Percentiles rank a stretch among this genome's conserved stretches.
Evolutionary conservation across 2,888 invertebrate species (phyloP).

Genomic region (Aleiodes leptofemur): DNA sequence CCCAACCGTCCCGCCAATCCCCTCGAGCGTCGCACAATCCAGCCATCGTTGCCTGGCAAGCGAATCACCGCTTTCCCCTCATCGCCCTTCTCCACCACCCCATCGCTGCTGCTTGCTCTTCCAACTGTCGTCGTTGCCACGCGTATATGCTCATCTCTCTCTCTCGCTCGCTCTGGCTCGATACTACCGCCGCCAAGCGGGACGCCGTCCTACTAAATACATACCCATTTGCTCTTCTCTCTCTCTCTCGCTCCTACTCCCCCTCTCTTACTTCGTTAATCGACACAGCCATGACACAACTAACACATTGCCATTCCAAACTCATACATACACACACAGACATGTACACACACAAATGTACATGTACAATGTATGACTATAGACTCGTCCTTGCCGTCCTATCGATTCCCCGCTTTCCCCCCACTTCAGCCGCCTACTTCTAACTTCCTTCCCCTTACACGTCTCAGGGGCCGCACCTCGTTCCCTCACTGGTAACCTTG

Average conservation of each 20-base stretch:
- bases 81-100: conserved; percentile 54
- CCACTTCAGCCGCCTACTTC: conserved; percentile 50
- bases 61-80: conserved; percentile 55
- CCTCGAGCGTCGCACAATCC: conserved; percentile 50
- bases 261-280: conserved; percentile 52
- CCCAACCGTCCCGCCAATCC: conserved; percentile 50
- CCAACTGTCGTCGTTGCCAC: conserved; percentile 49
- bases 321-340: conserved; percentile 48
- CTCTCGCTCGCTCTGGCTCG: conserved; percentile 40
- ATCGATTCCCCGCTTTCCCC: conserved; percentile 66
- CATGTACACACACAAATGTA: conserved; percentile 48
- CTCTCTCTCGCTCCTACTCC: conserved; percentile 44
- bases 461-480: conserved; percentile 40
- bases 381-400: conserved; percentile 68
- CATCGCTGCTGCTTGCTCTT: conserved; percentile 40
- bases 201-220: conserved; percentile 57
- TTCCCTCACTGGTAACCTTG: conserved; percentile 70
- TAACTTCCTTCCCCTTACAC: conserved; percentile 50
- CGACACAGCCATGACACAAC: conserved; percentile 58
- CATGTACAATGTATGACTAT: conserved; percentile 12
- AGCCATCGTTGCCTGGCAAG: conserved; percentile 56
- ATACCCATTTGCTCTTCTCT: conserved; percentile 38
- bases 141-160: conserved; percentile 51
- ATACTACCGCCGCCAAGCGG: conserved; percentile 62
- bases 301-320: conserved; percentile 46